Conservation (phyloP, 2,888 invertebrate species). For the Dicycla oo region DNA sequence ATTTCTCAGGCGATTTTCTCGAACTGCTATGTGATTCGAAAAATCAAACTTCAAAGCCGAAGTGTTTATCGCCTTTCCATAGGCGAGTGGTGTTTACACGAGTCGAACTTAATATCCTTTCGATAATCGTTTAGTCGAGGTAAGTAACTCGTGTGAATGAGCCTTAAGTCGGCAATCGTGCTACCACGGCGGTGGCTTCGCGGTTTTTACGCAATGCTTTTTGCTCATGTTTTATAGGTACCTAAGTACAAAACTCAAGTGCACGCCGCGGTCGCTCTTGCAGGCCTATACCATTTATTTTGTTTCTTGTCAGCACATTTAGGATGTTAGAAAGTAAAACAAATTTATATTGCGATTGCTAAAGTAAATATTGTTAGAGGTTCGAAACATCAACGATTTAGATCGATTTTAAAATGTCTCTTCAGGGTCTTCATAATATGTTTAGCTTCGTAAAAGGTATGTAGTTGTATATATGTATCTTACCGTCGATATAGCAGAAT, state of each 20-base stretch:
- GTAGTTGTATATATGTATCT: not conserved
- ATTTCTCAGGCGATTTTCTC: not conserved
- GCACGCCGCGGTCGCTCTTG: constrained; percentile 11
- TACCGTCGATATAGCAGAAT: not conserved
- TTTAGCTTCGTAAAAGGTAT: not conserved
- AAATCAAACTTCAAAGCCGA: not conserved
- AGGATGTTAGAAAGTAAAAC: not conserved
- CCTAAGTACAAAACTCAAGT: constrained; percentile 15
- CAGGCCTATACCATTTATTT: constrained; percentile 32
- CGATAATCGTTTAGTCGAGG: not conserved
- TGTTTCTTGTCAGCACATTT: constrained; percentile 30
- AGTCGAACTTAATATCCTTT: constrained; percentile 3
- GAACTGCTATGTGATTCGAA: not conserved
- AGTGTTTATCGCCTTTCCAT: not conserved
- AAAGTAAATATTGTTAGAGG: constrained; percentile 5
- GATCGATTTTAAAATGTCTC: constrained; percentile 11
- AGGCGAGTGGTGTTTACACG: constrained; percentile 4
- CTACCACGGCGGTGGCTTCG: constrained; percentile 11
- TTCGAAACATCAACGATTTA: constrained; percentile 16
- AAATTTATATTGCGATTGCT: not conserved
- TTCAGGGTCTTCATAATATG: constrained; percentile 8
- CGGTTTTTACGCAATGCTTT: constrained; percentile 44
- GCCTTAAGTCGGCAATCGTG: constrained; percentile 22
- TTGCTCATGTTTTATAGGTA: constrained; percentile 14
- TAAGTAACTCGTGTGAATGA: not conserved